Conservation (phyloP, 2,113 vertebrate species). For the Erythrolamprus reginae region DNA sequence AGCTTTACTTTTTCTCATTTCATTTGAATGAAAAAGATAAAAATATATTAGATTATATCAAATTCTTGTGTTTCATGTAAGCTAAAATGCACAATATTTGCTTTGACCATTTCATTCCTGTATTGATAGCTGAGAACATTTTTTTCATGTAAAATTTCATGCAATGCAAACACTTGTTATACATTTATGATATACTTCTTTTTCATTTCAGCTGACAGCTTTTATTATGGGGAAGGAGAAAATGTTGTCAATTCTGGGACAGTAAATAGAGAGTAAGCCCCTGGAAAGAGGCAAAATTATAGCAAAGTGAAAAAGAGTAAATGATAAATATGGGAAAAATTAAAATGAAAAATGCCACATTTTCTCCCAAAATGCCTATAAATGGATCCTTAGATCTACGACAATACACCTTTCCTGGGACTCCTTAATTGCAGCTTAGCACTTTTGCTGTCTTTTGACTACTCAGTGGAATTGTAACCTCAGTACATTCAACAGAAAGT, state of each 20-base stretch:
- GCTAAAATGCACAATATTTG: not conserved
- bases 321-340: slow-evolving; percentile 47
- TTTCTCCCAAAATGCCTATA: slow-evolving; percentile 41
- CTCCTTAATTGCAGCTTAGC: slow-evolving; percentile 41
- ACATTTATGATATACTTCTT: not conserved
- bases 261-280: slow-evolving; percentile 1
- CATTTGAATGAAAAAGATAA: not conserved
- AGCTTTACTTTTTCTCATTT: not conserved
- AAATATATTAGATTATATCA: not conserved
- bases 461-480: slow-evolving; percentile 45
- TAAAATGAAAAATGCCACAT: slow-evolving; percentile 31
- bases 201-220: not conserved
- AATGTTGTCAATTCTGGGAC: slow-evolving; percentile 22
- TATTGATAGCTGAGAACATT: not conserved
- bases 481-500: slow-evolving; percentile 34
- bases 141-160: not conserved
- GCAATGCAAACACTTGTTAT: not conserved
- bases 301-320: slow-evolving; percentile 52
- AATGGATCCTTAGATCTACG: slow-evolving; percentile 49
- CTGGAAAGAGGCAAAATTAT: slow-evolving; percentile 8
- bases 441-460: slow-evolving; percentile 45
- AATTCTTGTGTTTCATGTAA: not conserved
- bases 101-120: too few relatives aligned
- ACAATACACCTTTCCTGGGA: not conserved
- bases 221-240: not conserved